Percentiles rank a stretch among this genome's conserved stretches.
Conservation (phyloP, 2,113 vertebrate species). For the Ia io region DNA sequence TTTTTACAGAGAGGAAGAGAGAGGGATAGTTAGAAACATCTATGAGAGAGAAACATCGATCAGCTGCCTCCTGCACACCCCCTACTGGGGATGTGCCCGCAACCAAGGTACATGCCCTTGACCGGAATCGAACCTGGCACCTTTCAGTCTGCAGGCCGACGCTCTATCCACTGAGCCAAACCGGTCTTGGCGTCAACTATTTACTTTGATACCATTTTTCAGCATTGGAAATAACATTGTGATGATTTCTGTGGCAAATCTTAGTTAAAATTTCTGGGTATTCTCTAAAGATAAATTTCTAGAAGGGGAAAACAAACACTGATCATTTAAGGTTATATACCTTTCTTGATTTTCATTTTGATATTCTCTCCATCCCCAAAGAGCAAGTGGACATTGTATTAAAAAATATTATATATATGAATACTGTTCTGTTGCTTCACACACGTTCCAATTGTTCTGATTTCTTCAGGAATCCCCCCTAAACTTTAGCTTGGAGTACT, state of each 20-base stretch:
- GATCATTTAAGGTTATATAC: background rate
- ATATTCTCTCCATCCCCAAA: background rate
- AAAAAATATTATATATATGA: background rate
- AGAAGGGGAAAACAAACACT: background rate
- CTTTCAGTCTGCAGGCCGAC: too few relatives aligned
- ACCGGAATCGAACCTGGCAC: too few relatives aligned
- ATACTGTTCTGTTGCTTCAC: background rate
- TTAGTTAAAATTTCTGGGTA: slow-evolving; percentile 6
- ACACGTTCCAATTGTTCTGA: background rate
- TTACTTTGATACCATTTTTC: slow-evolving; percentile 32
- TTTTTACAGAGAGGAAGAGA: too few relatives aligned
- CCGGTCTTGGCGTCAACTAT: background rate
- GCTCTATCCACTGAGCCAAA: too few relatives aligned
- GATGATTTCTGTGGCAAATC: background rate
- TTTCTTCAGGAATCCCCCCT: background rate
- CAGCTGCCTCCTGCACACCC: too few relatives aligned
- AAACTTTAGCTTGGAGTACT: background rate
- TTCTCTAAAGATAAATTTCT: slow-evolving; percentile 9
- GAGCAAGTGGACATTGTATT: background rate
- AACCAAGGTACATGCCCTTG: too few relatives aligned
- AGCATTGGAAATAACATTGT: background rate
- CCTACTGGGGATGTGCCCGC: too few relatives aligned
- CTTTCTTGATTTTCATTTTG: slow-evolving; percentile 25
- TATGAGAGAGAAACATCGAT: too few relatives aligned
- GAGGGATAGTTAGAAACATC: too few relatives aligned